phyloP scores from a whole-genome alignment of 2,888 invertebrate genomes.

The Caenorhabditis drosophilae region DNA sequence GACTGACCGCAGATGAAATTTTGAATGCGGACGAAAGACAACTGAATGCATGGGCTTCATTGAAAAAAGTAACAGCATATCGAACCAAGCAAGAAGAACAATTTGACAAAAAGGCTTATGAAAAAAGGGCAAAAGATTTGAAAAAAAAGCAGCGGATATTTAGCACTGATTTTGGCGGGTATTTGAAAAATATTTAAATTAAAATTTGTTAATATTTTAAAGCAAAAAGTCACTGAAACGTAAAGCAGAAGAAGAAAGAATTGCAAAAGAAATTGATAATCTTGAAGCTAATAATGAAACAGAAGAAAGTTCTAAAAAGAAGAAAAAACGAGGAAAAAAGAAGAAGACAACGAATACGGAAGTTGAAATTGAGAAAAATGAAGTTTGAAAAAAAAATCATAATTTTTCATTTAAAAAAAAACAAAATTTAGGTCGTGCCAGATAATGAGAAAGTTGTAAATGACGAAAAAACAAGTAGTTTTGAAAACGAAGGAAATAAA shows the following conservation, averaged over 20 bases:
- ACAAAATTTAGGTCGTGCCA: constrained; percentile 3
- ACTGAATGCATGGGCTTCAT: constrained; percentile 90
- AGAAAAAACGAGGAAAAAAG: constrained; percentile 15
- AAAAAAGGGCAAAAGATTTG: constrained; percentile 79
- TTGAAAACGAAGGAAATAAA: not conserved
- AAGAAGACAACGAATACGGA: constrained; percentile 30
- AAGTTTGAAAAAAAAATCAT: too few relatives aligned
- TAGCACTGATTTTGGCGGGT: constrained; percentile 44
- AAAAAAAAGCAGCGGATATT: constrained; percentile 81
- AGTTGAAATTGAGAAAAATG: constrained; percentile 12
- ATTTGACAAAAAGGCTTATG: constrained; percentile 81
- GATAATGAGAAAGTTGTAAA: constrained; percentile 9
- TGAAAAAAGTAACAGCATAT: constrained; percentile 77
- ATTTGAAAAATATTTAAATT: not conserved
- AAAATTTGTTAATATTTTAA: not conserved
- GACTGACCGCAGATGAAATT: constrained; percentile 89
- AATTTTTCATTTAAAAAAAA: too few relatives aligned
- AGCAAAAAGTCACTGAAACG: constrained; percentile 34
- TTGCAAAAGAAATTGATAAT: constrained; percentile 16
- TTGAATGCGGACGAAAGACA: constrained; percentile 88
- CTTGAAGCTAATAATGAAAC: not conserved
- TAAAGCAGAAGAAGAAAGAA: constrained; percentile 27
- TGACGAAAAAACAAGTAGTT: not conserved
- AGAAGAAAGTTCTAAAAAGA: constrained; percentile 1
- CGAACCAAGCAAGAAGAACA: constrained; percentile 79